A percentile compares a stretch with the other conserved stretches of the same genome.
Conservation (phyloP, 2,797 vertebrate genomes). For the Crenichthys baileyi region DNA sequence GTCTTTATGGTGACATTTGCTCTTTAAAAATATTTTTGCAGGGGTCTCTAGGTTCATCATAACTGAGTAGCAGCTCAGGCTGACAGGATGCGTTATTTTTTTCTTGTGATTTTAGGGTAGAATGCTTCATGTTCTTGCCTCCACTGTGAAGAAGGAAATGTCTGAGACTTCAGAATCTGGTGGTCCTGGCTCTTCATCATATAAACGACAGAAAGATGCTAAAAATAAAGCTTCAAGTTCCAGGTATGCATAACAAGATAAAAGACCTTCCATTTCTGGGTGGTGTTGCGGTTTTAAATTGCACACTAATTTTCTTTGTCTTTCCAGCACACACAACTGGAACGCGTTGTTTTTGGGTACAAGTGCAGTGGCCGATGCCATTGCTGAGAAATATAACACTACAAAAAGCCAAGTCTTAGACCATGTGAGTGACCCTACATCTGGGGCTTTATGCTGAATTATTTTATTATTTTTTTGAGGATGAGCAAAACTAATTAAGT, state of each 20-base stretch:
- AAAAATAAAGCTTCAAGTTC: constrained; percentile 91
- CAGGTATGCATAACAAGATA: constrained; percentile 77
- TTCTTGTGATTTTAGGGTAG: constrained; percentile 82
- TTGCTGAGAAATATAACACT: constrained; percentile 93
- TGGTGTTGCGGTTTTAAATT: neutral
- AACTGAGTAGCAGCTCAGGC: neutral
- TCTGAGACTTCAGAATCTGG: constrained; percentile 64
- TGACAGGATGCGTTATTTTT: neutral
- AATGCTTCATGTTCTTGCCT: constrained; percentile 92
- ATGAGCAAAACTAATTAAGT: neutral
- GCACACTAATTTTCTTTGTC: neutral
- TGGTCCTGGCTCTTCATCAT: constrained; percentile 82
- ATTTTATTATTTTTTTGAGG: neutral
- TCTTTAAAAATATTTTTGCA: neutral
- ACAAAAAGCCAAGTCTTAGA: constrained; percentile 95
- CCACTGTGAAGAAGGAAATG: constrained; percentile 90
- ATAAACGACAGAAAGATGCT: constrained; percentile 90
- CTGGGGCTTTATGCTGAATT: neutral
- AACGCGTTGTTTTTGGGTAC: constrained; percentile 93
- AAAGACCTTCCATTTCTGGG: neutral
- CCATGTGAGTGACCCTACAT: constrained; percentile 84
- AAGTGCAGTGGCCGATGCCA: constrained; percentile 91
- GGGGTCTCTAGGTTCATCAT: neutral
- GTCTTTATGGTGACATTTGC: neutral
- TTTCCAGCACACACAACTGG: constrained; percentile 94